These are phyloP conservation scores for Eolophus roseicapilla DNA, from an alignment of 2,113 vertebrate genomes.

Conservation along the genomic window DNA sequence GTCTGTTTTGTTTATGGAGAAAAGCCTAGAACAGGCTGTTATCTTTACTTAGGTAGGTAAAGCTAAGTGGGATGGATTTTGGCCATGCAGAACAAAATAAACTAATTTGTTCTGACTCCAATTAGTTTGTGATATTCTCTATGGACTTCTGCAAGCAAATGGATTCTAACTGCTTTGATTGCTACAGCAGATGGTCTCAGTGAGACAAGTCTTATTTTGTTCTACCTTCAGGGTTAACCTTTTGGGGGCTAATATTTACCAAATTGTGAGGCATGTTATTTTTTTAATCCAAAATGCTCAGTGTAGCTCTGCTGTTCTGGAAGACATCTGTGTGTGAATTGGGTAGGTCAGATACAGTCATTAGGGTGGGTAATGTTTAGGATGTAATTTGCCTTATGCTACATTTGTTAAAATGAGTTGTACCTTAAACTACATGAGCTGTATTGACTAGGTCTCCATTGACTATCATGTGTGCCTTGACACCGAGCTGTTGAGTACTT, in stretches of 20 bases:
- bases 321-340: not conserved
- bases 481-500: not conserved
- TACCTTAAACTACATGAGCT: not conserved
- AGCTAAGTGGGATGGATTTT: conserved; percentile 19
- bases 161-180: conserved; percentile 26
- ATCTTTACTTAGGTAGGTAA: not conserved
- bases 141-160: not conserved
- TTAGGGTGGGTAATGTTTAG: not conserved
- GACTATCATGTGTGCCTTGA: not conserved
- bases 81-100: conserved; percentile 27
- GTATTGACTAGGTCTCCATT: not conserved
- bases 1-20: not conserved
- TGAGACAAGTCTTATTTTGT: conserved; percentile 7
- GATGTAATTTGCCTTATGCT: not conserved
- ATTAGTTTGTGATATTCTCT: conserved; percentile 23
- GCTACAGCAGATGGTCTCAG: conserved; percentile 20
- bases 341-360: not conserved
- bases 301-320: not conserved
- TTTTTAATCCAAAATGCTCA: not conserved
- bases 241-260: not conserved
- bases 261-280: not conserved
- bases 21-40: not conserved
- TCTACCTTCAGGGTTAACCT: not conserved
- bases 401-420: not conserved
- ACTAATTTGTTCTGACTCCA: conserved; percentile 19